A percentile compares a stretch with the other conserved stretches of the same genome.
Conservation (phyloP, 1,140 invertebrate genomes). For the Drosophila nebulosa region DNA sequence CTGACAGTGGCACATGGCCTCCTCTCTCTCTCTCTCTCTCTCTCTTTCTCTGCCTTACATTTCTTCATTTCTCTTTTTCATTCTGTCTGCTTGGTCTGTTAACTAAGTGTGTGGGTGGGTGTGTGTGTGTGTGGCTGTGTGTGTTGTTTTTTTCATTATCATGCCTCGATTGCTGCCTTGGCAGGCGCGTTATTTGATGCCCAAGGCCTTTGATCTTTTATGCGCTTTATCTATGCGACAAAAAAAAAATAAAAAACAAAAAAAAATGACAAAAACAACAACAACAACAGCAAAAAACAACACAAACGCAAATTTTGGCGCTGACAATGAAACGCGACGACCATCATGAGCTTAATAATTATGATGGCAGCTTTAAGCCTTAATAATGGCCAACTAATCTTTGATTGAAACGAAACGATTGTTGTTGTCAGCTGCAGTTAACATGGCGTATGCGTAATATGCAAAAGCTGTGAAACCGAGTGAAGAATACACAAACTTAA, state of each 20-base stretch:
- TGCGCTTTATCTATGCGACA: constrained; percentile 70
- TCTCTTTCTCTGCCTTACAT: not conserved
- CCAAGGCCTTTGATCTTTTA: constrained; percentile 76
- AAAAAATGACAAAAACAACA: constrained; percentile 17
- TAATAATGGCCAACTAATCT: constrained; percentile 67
- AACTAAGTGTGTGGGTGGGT: constrained; percentile 6
- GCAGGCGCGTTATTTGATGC: constrained; percentile 71
- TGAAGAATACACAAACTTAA: not conserved
- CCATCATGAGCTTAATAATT: not conserved
- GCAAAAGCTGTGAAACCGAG: not conserved
- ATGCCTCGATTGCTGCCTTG: constrained; percentile 67
- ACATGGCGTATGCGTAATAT: constrained; percentile 2
- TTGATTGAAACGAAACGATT: constrained; percentile 64
- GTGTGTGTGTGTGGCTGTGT: not conserved
- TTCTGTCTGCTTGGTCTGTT: not conserved
- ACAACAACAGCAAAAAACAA: not conserved
- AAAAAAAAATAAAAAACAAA: constrained; percentile 19
- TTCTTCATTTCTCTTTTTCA: too few species aligned
- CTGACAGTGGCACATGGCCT: constrained; percentile 46
- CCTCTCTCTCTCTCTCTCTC: constrained; percentile 1
- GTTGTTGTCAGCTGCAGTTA: constrained; percentile 1
- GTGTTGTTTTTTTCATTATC: constrained; percentile 69
- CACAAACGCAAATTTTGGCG: constrained; percentile 24
- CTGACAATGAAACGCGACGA: constrained; percentile 28
- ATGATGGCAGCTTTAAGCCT: constrained; percentile 54